Evolutionary conservation across 2,888 invertebrate genomes (phyloP).

Genomic region (Cephonodes hylas): DNA sequence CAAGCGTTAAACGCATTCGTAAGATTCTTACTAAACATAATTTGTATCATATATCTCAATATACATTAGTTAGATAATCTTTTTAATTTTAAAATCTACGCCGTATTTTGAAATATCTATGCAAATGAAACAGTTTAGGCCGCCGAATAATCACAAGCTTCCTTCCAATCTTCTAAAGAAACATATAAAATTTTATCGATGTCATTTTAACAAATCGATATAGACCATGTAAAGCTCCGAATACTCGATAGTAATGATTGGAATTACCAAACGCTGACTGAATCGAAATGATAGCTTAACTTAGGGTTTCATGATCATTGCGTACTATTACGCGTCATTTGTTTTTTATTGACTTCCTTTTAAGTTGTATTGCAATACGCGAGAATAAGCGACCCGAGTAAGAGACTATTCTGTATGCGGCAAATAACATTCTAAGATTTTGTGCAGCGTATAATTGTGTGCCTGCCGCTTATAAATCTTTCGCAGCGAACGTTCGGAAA

Average conservation of each 20-base stretch:
- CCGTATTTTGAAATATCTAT: not conserved
- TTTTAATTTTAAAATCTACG: not conserved
- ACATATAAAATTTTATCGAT: slow-evolving; percentile 5
- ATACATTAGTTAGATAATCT: not conserved
- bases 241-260: not conserved
- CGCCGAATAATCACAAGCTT: not conserved
- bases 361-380: not conserved
- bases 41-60: not conserved
- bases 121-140: not conserved
- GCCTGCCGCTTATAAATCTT: not conserved
- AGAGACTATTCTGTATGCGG: not conserved
- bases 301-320: slow-evolving; percentile 8
- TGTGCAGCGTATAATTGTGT: not conserved
- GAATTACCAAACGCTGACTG: slow-evolving; percentile 1
- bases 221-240: not conserved
- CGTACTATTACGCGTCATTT: not conserved
- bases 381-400: not conserved
- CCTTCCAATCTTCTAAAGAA: not conserved
- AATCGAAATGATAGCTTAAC: not conserved
- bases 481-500: not conserved
- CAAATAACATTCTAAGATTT: not conserved
- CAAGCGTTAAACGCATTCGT: no score
- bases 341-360: not conserved
- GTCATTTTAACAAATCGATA: slow-evolving; percentile 8
- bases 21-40: no score